These are phyloP conservation scores for Drosophila grimshawi DNA, from an alignment of 1,140 invertebrate genomes.

Conservation along the genomic window DNA sequence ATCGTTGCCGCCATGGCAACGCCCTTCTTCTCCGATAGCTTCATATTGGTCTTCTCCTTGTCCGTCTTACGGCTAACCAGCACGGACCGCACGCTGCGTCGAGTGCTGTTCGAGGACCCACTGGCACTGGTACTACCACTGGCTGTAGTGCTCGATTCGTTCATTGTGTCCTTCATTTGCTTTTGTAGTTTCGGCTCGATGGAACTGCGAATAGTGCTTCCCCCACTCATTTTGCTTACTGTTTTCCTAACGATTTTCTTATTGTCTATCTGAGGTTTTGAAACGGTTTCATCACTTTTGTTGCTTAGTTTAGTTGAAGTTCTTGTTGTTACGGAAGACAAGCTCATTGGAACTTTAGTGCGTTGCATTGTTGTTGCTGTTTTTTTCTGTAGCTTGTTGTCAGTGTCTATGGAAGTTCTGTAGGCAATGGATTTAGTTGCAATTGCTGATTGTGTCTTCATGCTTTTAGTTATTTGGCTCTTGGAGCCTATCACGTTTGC, in stretches of 20 bases:
- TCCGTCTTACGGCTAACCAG: slow-evolving; percentile 67
- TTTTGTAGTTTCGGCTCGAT: slow-evolving; percentile 74
- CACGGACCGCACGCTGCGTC: slow-evolving; percentile 70
- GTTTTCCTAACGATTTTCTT: slow-evolving; percentile 63
- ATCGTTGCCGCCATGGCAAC: slow-evolving; percentile 3
- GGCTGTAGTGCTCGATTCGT: slow-evolving; percentile 65
- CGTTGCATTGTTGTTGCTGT: slow-evolving; percentile 56
- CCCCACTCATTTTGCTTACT: slow-evolving; percentile 43
- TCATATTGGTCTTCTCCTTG: slow-evolving; percentile 70
- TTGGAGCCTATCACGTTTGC: slow-evolving; percentile 76
- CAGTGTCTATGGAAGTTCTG: slow-evolving; percentile 78
- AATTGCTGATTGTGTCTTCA: slow-evolving; percentile 76
- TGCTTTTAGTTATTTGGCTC: slow-evolving; percentile 75
- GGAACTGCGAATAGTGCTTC: slow-evolving; percentile 41
- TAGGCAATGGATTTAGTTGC: slow-evolving; percentile 68
- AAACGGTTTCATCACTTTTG: slow-evolving; percentile 76
- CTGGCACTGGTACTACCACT: slow-evolving; percentile 71
- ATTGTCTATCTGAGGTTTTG: slow-evolving; percentile 75
- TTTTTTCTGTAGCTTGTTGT: slow-evolving; percentile 68
- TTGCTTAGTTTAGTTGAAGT: slow-evolving; percentile 60
- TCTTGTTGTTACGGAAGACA: slow-evolving; percentile 67
- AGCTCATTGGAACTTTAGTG: slow-evolving; percentile 76
- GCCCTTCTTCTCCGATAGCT: slow-evolving; percentile 55
- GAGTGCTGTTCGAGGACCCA: slow-evolving; percentile 72
- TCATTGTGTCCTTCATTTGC: slow-evolving; percentile 75